Conservation (phyloP, 2,888 invertebrate species). For the Omphaloscelis lunosa region DNA sequence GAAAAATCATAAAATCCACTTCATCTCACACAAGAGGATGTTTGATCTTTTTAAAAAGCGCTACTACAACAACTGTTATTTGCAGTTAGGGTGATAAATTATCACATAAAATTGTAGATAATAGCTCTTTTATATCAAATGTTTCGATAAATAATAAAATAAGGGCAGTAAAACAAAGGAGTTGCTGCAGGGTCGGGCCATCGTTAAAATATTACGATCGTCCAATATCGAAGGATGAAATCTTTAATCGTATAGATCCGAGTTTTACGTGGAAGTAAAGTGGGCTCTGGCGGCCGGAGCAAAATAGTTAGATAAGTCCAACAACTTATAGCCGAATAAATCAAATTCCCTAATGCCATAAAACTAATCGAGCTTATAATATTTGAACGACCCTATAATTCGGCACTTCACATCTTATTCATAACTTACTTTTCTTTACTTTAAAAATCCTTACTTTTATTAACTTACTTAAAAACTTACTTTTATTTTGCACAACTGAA, state of each 20-base stretch:
- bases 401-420: slow-evolving; percentile 59
- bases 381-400: slow-evolving; percentile 66
- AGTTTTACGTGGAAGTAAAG: slow-evolving; percentile 82
- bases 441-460: too few species aligned
- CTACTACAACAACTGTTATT: slow-evolving; percentile 67
- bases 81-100: slow-evolving; percentile 79
- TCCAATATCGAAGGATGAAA: slow-evolving; percentile 87
- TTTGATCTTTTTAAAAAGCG: slow-evolving; percentile 53
- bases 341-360: slow-evolving; percentile 75
- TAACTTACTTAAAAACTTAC: too few species aligned
- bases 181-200: slow-evolving; percentile 79
- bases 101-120: slow-evolving; percentile 85
- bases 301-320: slow-evolving; percentile 80
- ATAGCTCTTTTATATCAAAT: slow-evolving; percentile 85
- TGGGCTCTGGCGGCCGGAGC: slow-evolving; percentile 74
- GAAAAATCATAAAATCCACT: background rate
- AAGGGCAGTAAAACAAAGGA: slow-evolving; percentile 87
- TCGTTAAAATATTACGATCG: slow-evolving; percentile 90
- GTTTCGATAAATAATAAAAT: slow-evolving; percentile 89
- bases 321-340: slow-evolving; percentile 78
- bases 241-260: slow-evolving; percentile 86
- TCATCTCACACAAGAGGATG: background rate
- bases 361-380: slow-evolving; percentile 79
- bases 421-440: slow-evolving; percentile 10
- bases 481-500: slow-evolving; percentile 2